A percentile compares a stretch with the other conserved stretches of the same genome.
Conservation (phyloP, 2,888 invertebrate species). For the Aleiodes testaceus region DNA sequence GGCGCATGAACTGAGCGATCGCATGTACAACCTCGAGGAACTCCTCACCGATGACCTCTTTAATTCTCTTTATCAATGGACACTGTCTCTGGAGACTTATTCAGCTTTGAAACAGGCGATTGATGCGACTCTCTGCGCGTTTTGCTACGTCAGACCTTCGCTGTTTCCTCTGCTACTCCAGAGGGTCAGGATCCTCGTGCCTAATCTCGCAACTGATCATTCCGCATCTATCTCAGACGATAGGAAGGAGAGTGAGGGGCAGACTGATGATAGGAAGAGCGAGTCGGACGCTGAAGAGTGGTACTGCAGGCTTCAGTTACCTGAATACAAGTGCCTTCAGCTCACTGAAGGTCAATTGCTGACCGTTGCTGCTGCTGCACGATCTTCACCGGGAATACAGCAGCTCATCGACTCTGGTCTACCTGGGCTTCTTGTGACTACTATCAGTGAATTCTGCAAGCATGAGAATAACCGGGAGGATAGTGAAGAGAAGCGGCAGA, state of each 20-base stretch:
- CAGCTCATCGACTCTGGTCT: conserved; percentile 86
- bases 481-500: conserved; percentile 49
- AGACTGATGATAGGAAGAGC: conserved; percentile 82
- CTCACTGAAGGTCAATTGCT: conserved; percentile 81
- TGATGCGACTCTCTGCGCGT: conserved; percentile 89
- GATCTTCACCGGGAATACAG: conserved; percentile 85
- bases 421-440: conserved; percentile 78
- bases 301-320: conserved; percentile 77
- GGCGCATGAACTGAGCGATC: conserved; percentile 77
- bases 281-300: conserved; percentile 75
- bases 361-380: conserved; percentile 85
- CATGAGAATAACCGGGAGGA: conserved; percentile 56
- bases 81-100: conserved; percentile 80
- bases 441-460: conserved; percentile 74
- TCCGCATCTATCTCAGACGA: conserved; percentile 78
- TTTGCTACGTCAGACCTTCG: conserved; percentile 88
- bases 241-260: conserved; percentile 76
- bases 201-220: conserved; percentile 74
- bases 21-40: conserved; percentile 79
- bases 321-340: conserved; percentile 75
- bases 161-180: conserved; percentile 83
- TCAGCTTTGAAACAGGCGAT: conserved; percentile 87
- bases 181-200: conserved; percentile 80
- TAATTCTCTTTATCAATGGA: conserved; percentile 86
- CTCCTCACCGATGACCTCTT: conserved; percentile 85